Conservation (phyloP, 2,888 invertebrate species). For the Dromius quadrimaculatus region DNA sequence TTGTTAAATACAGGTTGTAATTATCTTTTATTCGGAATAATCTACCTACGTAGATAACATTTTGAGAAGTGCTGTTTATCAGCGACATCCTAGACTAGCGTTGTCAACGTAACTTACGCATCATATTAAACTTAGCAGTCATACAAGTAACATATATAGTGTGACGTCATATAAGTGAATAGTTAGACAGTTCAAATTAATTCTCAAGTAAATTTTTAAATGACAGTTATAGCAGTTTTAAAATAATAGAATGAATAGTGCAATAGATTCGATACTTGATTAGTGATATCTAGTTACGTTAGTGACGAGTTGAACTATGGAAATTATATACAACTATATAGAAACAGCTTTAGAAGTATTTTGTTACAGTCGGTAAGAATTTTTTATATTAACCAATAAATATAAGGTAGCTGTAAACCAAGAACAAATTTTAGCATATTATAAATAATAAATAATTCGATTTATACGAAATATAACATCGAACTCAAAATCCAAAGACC, state of each 20-base stretch:
- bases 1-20: no score
- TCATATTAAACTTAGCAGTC: background rate
- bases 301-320: conserved; percentile 21
- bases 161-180: background rate
- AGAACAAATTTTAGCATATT: background rate
- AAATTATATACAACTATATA: conserved; percentile 41
- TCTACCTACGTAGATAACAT: no score
- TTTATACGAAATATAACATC: no score
- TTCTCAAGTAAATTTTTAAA: no score
- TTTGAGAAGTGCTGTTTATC: no score
- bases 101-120: background rate
- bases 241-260: background rate
- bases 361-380: conserved; percentile 45
- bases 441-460: no score
- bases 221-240: background rate
- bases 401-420: background rate
- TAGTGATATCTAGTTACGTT: background rate
- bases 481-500: no score
- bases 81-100: background rate
- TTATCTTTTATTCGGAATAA: no score
- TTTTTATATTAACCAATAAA: background rate
- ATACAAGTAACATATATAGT: background rate
- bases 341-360: conserved; percentile 44
- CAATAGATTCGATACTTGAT: no score
- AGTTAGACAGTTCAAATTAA: no score